Evolutionary conservation across 2,888 invertebrate species (phyloP), one percentile per base, ranked within the genome.

Genomic region (Isotomurus palustris): DNA sequence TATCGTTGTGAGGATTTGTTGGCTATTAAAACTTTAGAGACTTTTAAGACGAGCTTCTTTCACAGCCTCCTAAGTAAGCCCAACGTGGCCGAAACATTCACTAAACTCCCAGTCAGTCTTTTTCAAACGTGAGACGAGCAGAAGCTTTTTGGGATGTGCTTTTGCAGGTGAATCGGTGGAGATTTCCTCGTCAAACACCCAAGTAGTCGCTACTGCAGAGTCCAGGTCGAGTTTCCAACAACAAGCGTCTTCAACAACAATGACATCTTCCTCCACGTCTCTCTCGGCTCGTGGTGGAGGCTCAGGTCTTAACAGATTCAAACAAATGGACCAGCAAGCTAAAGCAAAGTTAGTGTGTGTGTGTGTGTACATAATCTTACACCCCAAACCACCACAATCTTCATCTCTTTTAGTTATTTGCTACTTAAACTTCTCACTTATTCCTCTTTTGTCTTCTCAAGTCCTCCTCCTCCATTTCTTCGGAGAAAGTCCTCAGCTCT

Each of bases 301-400:
- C 43, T 90, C 91, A 72, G 88, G 91, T 66, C 91, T 91, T 78
- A 86, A 89, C 74, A 91, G 91, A 81, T 91, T 91, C 81, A 86
- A 87, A 76, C 90, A 91, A 80, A 83, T 91, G 77, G 91, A 91
- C 77, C 86, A 86, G 75, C 88, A 90, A 78, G 60, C 66, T 52
- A 68, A 89, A 78, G 60, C 66, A 58, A 68, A 66, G 63, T 67
- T 62, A 64, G 64, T 66, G 49, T n/a, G n/a, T n/a, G n/a, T n/a
- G n/a, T n/a, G n/a, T n/a, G n/a, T 21, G 22, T 43, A 4, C 24
- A 43, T 43, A 3, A 22, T 22, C 14, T 21, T 17, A 6, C n/a
- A 47, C 17, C 29, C 47, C 29, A 24, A 2, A 2, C 25, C 2
- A 17, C n/a, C n/a, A 32, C 27, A 44, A 28, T 21, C 17, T 47